These are phyloP conservation scores for Ceyx cyanopectus DNA, from an alignment of 2,113 vertebrate genomes.

Conservation along the genomic window DNA sequence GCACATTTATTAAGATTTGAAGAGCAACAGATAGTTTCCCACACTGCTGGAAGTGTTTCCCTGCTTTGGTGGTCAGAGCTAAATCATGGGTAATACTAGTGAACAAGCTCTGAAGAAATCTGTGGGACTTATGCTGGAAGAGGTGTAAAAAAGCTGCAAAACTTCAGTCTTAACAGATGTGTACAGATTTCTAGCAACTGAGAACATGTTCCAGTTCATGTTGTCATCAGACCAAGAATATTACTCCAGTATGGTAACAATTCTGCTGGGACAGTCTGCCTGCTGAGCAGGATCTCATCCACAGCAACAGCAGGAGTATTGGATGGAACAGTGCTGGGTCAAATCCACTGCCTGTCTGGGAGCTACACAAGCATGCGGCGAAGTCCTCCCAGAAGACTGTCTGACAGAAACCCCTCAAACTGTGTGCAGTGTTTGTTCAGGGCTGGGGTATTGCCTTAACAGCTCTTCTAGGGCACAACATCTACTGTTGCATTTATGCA, in stretches of 20 bases:
- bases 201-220: not conserved
- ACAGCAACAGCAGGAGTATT: not conserved
- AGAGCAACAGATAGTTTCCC: not conserved
- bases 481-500: not conserved
- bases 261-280: not conserved
- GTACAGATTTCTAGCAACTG: not conserved
- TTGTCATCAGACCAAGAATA: not conserved
- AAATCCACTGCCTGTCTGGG: not conserved
- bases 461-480: not conserved
- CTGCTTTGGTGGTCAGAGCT: not conserved
- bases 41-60: not conserved
- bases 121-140: not conserved
- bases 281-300: not conserved
- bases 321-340: not conserved
- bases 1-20: slow-evolving; percentile 3
- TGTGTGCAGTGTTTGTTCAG: accelerated
- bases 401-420: not conserved
- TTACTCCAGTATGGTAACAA: not conserved
- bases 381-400: not conserved
- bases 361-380: not conserved
- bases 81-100: not conserved
- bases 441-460: not conserved
- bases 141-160: not conserved
- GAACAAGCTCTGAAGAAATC: not conserved
- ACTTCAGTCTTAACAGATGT: not conserved